A percentile compares a stretch with the other conserved stretches of the same genome.
Evolutionary conservation across 2,797 vertebrate species (phyloP).

Genomic region (Otus scops): DNA sequence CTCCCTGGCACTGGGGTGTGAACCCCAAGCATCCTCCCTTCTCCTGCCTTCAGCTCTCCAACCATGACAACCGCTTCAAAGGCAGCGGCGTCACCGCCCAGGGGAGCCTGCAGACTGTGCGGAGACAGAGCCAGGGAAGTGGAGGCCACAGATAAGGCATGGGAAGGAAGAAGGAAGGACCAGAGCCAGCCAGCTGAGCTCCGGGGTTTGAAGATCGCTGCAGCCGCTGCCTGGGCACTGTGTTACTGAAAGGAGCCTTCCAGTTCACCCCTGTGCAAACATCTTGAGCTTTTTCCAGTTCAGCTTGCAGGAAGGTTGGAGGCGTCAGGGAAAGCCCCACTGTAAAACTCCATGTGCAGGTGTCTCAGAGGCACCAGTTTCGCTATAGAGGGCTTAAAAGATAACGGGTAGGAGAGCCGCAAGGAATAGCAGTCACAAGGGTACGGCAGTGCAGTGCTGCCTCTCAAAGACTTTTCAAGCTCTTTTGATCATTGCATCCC

Average conservation of each 20-base stretch:
- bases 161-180: slow-evolving; percentile 26
- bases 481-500: neutral
- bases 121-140: neutral
- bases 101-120: neutral
- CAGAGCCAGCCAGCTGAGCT: neutral
- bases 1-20: neutral
- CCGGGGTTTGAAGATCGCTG: neutral
- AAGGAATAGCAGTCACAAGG: neutral
- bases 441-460: fast-evolving
- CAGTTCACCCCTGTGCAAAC: neutral
- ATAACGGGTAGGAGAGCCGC: neutral
- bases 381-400: neutral
- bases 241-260: neutral
- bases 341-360: neutral
- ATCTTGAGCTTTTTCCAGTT: neutral
- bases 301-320: neutral
- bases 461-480: neutral
- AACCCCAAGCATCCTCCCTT: neutral
- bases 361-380: neutral
- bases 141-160: neutral
- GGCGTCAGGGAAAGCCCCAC: neutral
- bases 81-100: neutral
- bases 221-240: neutral
- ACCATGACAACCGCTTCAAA: fast-evolving
- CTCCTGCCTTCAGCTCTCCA: neutral